Conservation (phyloP, 2,888 invertebrate genomes). For the Drosophila atripex region DNA sequence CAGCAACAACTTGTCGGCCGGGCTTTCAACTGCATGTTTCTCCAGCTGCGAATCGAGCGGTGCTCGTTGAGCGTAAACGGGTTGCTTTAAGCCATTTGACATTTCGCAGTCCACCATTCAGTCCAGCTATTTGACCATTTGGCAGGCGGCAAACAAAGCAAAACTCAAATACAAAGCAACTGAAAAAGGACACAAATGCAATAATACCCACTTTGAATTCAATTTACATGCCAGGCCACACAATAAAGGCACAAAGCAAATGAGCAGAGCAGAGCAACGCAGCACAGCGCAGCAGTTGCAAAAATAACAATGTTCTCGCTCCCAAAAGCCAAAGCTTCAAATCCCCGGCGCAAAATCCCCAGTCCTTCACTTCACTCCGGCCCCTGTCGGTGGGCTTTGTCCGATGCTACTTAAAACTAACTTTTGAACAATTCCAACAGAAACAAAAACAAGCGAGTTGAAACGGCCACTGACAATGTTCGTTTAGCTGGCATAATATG, state of each 20-base stretch:
- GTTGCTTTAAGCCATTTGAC: constrained; percentile 22
- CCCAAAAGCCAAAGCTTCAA: constrained; percentile 36
- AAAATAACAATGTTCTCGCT: constrained; percentile 59
- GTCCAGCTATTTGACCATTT: constrained; percentile 25
- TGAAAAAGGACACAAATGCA: constrained; percentile 52
- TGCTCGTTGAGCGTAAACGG: constrained; percentile 20
- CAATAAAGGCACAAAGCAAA: constrained; percentile 70
- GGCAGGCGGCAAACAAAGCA: constrained; percentile 31
- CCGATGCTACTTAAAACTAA: constrained; percentile 71
- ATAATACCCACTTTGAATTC: constrained; percentile 73
- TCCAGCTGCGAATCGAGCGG: constrained; percentile 12
- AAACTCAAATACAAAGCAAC: constrained; percentile 30
- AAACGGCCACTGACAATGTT: constrained; percentile 52
- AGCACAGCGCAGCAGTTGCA: constrained; percentile 54
- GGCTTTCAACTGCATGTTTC: constrained; percentile 52
- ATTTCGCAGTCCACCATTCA: constrained; percentile 18
- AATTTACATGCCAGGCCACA: constrained; percentile 70
- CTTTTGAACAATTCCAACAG: constrained; percentile 64
- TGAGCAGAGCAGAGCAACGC: constrained; percentile 62
- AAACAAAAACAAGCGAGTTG: constrained; percentile 50
- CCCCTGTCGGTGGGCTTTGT: constrained; percentile 31
- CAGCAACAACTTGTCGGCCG: constrained; percentile 46
- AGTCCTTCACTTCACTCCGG: not conserved
- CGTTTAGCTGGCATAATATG: constrained; percentile 39
- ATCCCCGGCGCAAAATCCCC: constrained; percentile 18